A percentile compares a stretch with the other conserved stretches of the same genome.
These are phyloP conservation scores for Cliona cf. orientalis DNA, from an alignment of 37 sponge, comb jelly and placozoan species.

Conservation along the genomic window DNA sequence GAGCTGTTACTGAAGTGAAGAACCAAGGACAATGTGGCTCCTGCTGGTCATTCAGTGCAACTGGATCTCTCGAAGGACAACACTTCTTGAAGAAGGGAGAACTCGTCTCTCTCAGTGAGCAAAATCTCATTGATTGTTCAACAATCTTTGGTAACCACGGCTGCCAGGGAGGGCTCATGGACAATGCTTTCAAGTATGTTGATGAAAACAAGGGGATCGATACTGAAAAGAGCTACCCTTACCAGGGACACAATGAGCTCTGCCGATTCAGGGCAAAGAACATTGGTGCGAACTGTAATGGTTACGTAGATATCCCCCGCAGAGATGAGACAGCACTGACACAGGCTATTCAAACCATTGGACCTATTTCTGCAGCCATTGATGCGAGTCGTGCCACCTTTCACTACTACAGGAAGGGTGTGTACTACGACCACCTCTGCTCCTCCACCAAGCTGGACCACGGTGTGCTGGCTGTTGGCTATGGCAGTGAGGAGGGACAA, in stretches of 20 bases:
- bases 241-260: conserved; percentile 74
- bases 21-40: conserved; percentile 93
- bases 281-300: conserved; percentile 71
- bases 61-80: conserved; percentile 90
- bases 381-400: conserved; percentile 84
- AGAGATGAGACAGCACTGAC: conserved; percentile 73
- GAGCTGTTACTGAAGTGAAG: conserved; percentile 74
- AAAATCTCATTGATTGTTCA: conserved; percentile 96
- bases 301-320: conserved; percentile 62
- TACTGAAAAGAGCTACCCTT: conserved; percentile 93
- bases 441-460: conserved; percentile 88
- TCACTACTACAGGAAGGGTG: conserved; percentile 82
- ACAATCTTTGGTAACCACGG: conserved; percentile 87
- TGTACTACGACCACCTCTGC: conserved; percentile 86
- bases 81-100: conserved; percentile 21
- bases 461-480: conserved; percentile 92
- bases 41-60: conserved; percentile 96
- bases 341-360: conserved; percentile 72
- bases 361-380: conserved; percentile 94
- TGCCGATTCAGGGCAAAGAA: conserved; percentile 66
- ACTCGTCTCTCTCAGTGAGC: conserved; percentile 87
- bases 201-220: conserved; percentile 79
- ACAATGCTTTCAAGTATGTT: conserved; percentile 88
- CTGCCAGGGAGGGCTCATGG: conserved; percentile 96
- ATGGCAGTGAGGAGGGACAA: conserved; percentile 65